Base-by-base conservation (phyloP, 1,140 invertebrate genomes). In the Lethocerus indicus region DNA sequence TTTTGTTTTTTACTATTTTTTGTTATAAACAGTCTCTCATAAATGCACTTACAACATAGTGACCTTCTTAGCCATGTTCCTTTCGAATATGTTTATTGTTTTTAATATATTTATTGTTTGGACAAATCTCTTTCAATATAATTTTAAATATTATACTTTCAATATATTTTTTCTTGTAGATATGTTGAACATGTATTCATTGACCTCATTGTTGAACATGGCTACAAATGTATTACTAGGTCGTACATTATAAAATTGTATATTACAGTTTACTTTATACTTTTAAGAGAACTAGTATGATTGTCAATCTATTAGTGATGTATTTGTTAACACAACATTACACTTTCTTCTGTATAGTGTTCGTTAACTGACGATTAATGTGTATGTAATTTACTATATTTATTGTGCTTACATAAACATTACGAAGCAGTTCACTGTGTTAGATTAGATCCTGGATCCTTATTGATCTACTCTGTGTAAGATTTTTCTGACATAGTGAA, bases 321-420 rank as follows among this genome's bases (percentile, higher is more conserved):
- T 47, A 51, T 51, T 51, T 40, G 43, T 51, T 51, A 51, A 51
- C 50, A 46, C 50, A 47, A 35, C 35, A 51, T 51, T 51, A 51
- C 43, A 47, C 50, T 51, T 51, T 51, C 50, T 36, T 28, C n/a
- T n/a, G n/a, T n/a, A n/a, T n/a, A n/a, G n/a, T n/a, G n/a, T 28
- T 44, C 29, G 25, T 20, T 28, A 7, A 27, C 25, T 27, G 29
- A 26, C 42, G 16, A 28, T 23, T 44, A 44, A 44, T 44, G 42
- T 44, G 42, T 44, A 44, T 44, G 42, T 44, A 44, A 44, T 25
- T 44, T 28, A 16, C 14, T 21, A 21, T 42, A 23, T 35, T 50
- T 50, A 37, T 32, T 42, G 23, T 28, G 37, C 42, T 51, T 32
- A 46, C 32, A 51, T 36, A 47, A 41, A 36, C 27, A 35, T 51